These are phyloP conservation scores for Bellardia pandia DNA, from an alignment of 2,888 invertebrate genomes.

Conservation along the genomic window DNA sequence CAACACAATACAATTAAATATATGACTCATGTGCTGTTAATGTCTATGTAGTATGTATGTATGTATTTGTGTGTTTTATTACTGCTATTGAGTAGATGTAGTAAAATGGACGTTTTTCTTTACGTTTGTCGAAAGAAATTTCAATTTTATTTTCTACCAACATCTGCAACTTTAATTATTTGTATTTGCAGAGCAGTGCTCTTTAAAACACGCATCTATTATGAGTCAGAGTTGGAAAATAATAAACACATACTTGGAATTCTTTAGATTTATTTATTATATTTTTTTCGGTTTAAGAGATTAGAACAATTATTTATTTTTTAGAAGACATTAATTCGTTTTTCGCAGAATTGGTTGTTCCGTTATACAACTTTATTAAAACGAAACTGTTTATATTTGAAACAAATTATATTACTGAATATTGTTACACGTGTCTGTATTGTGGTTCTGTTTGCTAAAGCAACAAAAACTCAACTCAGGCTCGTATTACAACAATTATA, in stretches of 20 bases:
- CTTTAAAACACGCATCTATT: slow-evolving; percentile 1
- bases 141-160: slow-evolving; percentile 55
- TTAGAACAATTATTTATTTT: neutral
- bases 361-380: too few relatives aligned
- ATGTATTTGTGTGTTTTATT: slow-evolving; percentile 13
- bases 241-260: neutral
- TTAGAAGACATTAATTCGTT: too few relatives aligned
- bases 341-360: too few relatives aligned
- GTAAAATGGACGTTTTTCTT: slow-evolving; percentile 16
- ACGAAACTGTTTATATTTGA: too few relatives aligned
- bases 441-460: too few relatives aligned
- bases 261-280: neutral
- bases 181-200: slow-evolving; percentile 20
- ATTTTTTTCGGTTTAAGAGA: too few relatives aligned
- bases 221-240: slow-evolving; percentile 28
- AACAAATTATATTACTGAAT: too few relatives aligned
- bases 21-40: slow-evolving; percentile 46
- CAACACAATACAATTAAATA: slow-evolving; percentile 43
- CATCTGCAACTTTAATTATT: slow-evolving; percentile 66
- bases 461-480: too few relatives aligned
- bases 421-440: too few relatives aligned
- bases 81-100: neutral
- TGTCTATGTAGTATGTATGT: neutral
- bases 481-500: too few relatives aligned
- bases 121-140: slow-evolving; percentile 30